phyloP scores from a whole-genome alignment of 1,140 invertebrate genomes.

The Rhizoglyphus robini region DNA sequence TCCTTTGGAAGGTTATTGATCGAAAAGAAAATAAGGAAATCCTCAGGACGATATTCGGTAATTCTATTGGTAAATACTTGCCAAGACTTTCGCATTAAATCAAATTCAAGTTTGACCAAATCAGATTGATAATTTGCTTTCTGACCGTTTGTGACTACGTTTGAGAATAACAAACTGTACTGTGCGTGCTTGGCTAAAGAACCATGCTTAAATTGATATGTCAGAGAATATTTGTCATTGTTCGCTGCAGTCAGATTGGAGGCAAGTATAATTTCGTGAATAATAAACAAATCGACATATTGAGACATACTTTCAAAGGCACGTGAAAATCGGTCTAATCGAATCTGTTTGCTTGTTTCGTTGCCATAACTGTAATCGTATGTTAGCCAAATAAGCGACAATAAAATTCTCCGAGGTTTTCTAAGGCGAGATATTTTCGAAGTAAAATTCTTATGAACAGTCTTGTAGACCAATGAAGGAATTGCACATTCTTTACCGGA shows the following conservation, averaged over 20 bases:
- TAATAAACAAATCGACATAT: neutral
- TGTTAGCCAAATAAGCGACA: conserved; percentile 3
- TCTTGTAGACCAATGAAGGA: neutral
- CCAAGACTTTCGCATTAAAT: conserved; percentile 1
- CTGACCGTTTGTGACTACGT: neutral
- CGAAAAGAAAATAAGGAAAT: conserved; percentile 1
- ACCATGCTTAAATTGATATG: neutral
- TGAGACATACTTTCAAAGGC: neutral
- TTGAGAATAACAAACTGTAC: neutral
- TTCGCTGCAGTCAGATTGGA: neutral
- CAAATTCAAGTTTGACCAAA: neutral
- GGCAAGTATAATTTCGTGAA: neutral
- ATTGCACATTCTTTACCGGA: neutral
- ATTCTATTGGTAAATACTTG: neutral
- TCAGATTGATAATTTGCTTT: neutral
- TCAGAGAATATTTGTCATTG: neutral
- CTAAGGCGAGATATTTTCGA: neutral
- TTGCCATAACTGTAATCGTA: neutral
- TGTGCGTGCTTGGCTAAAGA: neutral
- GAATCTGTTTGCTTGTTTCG: neutral
- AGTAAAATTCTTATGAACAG: neutral
- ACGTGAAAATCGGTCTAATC: neutral
- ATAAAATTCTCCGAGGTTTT: conserved; percentile 1
- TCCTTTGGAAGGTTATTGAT: neutral
- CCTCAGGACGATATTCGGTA: conserved; percentile 3